Conservation (phyloP, 2,888 invertebrate species). For the Ochlodes sylvanus region DNA sequence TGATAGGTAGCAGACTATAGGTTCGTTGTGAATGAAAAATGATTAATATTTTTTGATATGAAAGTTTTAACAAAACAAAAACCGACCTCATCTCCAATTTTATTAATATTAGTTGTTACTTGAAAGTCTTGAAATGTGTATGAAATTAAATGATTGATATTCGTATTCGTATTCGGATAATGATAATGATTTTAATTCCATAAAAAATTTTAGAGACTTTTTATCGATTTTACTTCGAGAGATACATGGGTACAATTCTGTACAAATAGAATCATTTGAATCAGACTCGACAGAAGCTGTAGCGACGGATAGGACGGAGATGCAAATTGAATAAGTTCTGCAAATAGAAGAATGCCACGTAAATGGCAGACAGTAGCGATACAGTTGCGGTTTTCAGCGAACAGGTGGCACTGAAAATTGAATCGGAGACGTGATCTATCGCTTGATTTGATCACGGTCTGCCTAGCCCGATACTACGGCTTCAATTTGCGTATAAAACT, state of each 20-base stretch:
- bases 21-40: too few relatives aligned
- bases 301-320: constrained; percentile 16
- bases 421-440: constrained; percentile 62
- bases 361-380: constrained; percentile 18
- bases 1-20: too few relatives aligned
- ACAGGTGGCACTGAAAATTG: constrained; percentile 50
- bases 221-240: background rate
- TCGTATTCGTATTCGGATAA: too few relatives aligned
- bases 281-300: constrained; percentile 14
- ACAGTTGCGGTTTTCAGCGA: constrained; percentile 34
- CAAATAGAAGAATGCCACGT: constrained; percentile 30
- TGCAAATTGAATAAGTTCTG: constrained; percentile 30
- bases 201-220: too few relatives aligned
- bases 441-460: constrained; percentile 49
- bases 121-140: too few relatives aligned
- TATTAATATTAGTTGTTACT: too few relatives aligned
- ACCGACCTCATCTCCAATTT: too few relatives aligned
- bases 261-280: constrained; percentile 32
- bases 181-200: too few relatives aligned
- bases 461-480: constrained; percentile 41
- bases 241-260: background rate
- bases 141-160: too few relatives aligned
- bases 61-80: too few relatives aligned
- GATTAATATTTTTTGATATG: too few relatives aligned
- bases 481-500: constrained; percentile 4